phyloP scores from a whole-genome alignment of 2,113 vertebrate genomes.

The Oncorhynchus mykiss region DNA sequence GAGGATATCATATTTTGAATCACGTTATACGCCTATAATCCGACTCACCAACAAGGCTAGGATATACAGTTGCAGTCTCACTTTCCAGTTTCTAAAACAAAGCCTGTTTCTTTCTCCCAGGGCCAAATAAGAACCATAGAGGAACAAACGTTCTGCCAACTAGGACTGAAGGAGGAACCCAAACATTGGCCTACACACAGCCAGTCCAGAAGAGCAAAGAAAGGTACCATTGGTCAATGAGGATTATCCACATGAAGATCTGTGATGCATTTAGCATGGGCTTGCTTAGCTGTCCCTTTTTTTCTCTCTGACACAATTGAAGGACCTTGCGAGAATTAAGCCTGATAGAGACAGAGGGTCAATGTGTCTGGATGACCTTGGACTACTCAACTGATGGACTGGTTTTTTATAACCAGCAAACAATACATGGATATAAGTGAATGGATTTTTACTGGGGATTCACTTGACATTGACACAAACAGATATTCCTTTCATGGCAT shows the following conservation, averaged over 20 bases:
- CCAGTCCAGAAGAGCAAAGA: too few species aligned
- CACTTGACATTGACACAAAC: background rate
- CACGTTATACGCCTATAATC: too few species aligned
- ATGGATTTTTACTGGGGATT: background rate
- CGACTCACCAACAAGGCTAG: too few species aligned
- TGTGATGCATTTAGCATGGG: background rate
- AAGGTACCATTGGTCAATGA: background rate
- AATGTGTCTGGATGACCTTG: background rate
- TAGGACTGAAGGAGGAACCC: too few species aligned
- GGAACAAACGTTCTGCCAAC: too few species aligned
- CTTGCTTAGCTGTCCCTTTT: background rate
- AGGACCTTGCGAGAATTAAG: too few species aligned
- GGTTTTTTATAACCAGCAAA: background rate
- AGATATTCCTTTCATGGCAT: background rate
- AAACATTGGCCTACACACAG: too few species aligned
- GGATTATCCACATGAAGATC: background rate
- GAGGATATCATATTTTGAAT: too few species aligned
- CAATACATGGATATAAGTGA: background rate
- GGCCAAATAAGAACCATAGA: too few species aligned
- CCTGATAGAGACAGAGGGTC: background rate
- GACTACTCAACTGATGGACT: background rate
- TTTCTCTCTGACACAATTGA: background rate
- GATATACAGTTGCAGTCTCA: background rate
- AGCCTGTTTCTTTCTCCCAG: too few species aligned
- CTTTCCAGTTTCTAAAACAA: background rate